Evolutionary conservation across 2,888 invertebrate species (phyloP).

Genomic region (Nephrotoma appendiculata): DNA sequence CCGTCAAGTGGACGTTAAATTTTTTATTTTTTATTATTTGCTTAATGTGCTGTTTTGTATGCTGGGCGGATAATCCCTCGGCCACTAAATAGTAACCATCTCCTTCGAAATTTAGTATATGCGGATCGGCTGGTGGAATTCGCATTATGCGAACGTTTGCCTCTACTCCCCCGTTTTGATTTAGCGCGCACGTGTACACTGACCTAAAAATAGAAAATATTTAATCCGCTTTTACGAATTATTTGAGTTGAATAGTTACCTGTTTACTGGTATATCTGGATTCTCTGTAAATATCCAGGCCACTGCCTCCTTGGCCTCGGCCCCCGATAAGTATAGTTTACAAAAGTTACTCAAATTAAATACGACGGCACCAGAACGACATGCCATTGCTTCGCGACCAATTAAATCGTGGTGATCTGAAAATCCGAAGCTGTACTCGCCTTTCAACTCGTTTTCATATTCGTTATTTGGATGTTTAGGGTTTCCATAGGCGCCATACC

Average conservation of each 20-base stretch:
- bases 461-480: slow-evolving; percentile 45
- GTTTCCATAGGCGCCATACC: slow-evolving; percentile 68
- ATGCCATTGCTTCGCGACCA: slow-evolving; percentile 60
- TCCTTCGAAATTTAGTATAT: slow-evolving; percentile 53
- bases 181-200: slow-evolving; percentile 68
- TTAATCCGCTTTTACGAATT: not conserved
- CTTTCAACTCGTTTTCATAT: slow-evolving; percentile 54
- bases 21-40: slow-evolving; percentile 50
- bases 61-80: slow-evolving; percentile 66
- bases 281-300: slow-evolving; percentile 77
- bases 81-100: slow-evolving; percentile 68
- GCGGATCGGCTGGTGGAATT: slow-evolving; percentile 40
- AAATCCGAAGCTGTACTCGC: slow-evolving; percentile 69
- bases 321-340: slow-evolving; percentile 74
- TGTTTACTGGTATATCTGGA: slow-evolving; percentile 39
- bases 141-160: slow-evolving; percentile 66
- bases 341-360: slow-evolving; percentile 85
- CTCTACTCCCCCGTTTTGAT: slow-evolving; percentile 69
- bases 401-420: slow-evolving; percentile 66
- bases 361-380: slow-evolving; percentile 62
- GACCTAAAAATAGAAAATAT: slow-evolving; percentile 33
- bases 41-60: slow-evolving; percentile 57
- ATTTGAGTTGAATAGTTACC: slow-evolving; percentile 13
- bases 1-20: slow-evolving; percentile 59
- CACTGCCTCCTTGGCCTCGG: slow-evolving; percentile 65